phyloP scores from a whole-genome alignment of 2,113 vertebrate species.

The Ornithorhynchus anatinus region DNA sequence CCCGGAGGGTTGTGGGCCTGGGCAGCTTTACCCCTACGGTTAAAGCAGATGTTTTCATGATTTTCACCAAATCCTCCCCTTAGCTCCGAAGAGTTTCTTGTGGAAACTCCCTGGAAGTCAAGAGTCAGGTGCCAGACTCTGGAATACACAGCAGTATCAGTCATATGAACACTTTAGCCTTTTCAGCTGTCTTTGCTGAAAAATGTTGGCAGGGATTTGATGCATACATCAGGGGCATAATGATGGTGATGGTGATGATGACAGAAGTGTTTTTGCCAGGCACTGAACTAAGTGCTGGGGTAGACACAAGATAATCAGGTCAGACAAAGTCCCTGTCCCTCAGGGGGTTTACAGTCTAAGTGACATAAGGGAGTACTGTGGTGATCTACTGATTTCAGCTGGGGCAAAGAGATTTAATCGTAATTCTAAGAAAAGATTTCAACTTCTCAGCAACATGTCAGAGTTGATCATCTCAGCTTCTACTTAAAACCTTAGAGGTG shows the following conservation, averaged over 20 bases:
- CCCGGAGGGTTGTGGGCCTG: too few relatives aligned
- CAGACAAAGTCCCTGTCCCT: too few relatives aligned
- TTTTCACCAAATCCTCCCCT: not conserved
- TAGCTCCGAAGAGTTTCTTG: not conserved
- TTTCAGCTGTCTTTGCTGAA: conserved; percentile 3
- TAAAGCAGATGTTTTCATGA: too few relatives aligned
- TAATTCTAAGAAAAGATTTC: too few relatives aligned
- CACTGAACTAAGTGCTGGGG: too few relatives aligned
- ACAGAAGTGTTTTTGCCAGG: too few relatives aligned
- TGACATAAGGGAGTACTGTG: too few relatives aligned
- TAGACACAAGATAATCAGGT: too few relatives aligned
- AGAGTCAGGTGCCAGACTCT: conserved; percentile 4
- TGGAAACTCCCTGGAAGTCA: not conserved
- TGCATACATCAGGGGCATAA: not conserved
- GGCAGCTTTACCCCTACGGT: not conserved
- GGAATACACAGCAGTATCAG: conserved; percentile 7
- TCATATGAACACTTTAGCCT: not conserved
- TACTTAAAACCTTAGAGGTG: conserved; percentile 46
- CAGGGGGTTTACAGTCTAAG: too few relatives aligned
- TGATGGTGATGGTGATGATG: too few relatives aligned
- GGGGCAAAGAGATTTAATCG: too few relatives aligned
- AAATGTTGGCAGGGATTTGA: not conserved
- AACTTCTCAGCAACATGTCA: conserved; percentile 38
- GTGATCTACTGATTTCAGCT: conserved; percentile 26
- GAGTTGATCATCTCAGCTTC: conserved; percentile 46